Percentiles rank a stretch among this genome's conserved stretches.
Evolutionary conservation across 2,888 invertebrate genomes (phyloP).

Genomic region (Tenthredo distinguenda): DNA sequence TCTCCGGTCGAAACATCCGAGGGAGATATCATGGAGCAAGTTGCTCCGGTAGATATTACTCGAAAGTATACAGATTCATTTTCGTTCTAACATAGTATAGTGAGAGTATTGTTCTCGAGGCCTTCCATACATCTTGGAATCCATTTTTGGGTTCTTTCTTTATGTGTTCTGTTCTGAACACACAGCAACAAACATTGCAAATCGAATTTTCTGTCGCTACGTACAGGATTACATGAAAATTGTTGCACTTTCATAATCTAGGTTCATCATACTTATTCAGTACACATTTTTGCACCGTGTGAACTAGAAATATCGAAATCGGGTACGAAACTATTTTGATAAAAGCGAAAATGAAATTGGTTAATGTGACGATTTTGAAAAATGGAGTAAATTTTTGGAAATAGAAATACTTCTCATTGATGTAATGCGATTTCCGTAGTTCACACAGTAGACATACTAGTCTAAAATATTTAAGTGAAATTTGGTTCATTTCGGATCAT

Average conservation of each 20-base stretch:
- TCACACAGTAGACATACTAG: not conserved
- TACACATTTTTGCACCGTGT: not conserved
- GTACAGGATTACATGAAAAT: not conserved
- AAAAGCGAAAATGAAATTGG: not conserved
- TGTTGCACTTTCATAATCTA: not conserved
- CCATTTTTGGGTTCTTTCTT: not conserved
- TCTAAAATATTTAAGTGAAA: not conserved
- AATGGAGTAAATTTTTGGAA: not conserved
- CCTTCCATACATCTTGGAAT: not conserved
- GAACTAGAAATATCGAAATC: not conserved
- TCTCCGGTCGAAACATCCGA: conserved; percentile 57
- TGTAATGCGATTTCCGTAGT: not conserved
- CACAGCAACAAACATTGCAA: not conserved
- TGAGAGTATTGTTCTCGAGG: not conserved
- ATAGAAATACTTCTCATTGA: not conserved
- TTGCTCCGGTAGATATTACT: conserved; percentile 70
- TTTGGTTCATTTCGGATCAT: not conserved
- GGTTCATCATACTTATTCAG: not conserved
- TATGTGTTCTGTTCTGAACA: not conserved
- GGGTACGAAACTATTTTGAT: not conserved
- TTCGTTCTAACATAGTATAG: not conserved
- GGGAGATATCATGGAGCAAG: conserved; percentile 56
- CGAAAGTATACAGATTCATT: conserved; percentile 61
- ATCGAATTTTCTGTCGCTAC: not conserved
- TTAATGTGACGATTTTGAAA: not conserved